Conservation (phyloP, 1,140 invertebrate genomes). For the Micrasema longulum region DNA sequence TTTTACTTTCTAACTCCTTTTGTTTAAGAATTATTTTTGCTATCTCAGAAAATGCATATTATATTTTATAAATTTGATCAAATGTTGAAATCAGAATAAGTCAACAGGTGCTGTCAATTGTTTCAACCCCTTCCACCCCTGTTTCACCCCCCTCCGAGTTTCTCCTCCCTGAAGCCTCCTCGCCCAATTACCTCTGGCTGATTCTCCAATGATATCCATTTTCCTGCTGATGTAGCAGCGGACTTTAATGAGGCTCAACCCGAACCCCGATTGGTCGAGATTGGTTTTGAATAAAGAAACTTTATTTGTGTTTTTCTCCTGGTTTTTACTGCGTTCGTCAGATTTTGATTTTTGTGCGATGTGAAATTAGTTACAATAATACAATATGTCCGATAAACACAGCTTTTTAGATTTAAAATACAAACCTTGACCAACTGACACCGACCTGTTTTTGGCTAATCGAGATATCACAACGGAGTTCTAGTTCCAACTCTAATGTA, state of each 20-base stretch:
- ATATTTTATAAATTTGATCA: too few relatives aligned
- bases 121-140: slow-evolving; percentile 4
- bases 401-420: too few relatives aligned
- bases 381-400: too few relatives aligned
- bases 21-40: too few relatives aligned
- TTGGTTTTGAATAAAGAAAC: slow-evolving; percentile 39
- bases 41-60: too few relatives aligned
- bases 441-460: too few relatives aligned
- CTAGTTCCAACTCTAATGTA: too few relatives aligned
- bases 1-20: too few relatives aligned
- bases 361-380: too few relatives aligned
- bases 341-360: not conserved
- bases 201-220: slow-evolving; percentile 43
- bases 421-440: too few relatives aligned
- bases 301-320: slow-evolving; percentile 23
- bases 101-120: slow-evolving; percentile 36
- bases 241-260: slow-evolving; percentile 41
- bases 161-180: not conserved
- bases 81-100: too few relatives aligned
- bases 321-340: not conserved
- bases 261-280: slow-evolving; percentile 30
- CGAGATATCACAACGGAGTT: too few relatives aligned
- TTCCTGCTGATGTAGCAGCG: slow-evolving; percentile 39
- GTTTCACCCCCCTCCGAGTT: not conserved
- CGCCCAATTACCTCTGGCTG: slow-evolving; percentile 35